Evolutionary conservation across 2,888 invertebrate genomes (phyloP).

Genomic region (Schizaphis graminum): DNA sequence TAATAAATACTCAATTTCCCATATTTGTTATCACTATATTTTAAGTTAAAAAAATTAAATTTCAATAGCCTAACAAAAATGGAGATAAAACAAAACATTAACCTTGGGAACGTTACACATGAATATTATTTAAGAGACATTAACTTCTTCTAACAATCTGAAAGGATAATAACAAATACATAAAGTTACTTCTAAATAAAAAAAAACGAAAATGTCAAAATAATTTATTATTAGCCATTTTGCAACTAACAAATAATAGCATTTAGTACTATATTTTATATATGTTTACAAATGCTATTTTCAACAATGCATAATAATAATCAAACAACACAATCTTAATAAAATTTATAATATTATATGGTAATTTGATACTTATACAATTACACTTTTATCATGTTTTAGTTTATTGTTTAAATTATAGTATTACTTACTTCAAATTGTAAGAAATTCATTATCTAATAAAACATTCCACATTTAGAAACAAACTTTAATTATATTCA

Average conservation of each 20-base stretch:
- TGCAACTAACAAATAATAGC: neutral
- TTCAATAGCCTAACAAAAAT: neutral
- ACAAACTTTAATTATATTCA: neutral
- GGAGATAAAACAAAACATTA: neutral
- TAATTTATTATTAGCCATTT: neutral
- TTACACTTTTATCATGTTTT: neutral
- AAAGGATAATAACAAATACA: conserved; percentile 38
- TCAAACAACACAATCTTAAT: neutral
- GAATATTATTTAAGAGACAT: neutral
- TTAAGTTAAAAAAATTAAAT: neutral
- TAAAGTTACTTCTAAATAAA: conserved; percentile 8
- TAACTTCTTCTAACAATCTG: neutral
- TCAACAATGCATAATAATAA: neutral
- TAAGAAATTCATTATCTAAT: conserved; percentile 9
- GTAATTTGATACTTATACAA: neutral
- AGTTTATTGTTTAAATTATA: neutral
- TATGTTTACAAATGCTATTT: conserved; percentile 3
- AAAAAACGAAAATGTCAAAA: neutral
- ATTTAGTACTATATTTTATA: neutral
- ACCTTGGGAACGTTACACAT: neutral
- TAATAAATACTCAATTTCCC: neutral
- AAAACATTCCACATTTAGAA: neutral
- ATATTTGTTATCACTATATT: neutral
- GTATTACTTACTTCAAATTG: conserved; percentile 23
- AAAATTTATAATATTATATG: neutral